Evolutionary conservation across 37 sponge, comb jelly and placozoan genomes (phyloP).

Genomic region (Geodia barretti): DNA sequence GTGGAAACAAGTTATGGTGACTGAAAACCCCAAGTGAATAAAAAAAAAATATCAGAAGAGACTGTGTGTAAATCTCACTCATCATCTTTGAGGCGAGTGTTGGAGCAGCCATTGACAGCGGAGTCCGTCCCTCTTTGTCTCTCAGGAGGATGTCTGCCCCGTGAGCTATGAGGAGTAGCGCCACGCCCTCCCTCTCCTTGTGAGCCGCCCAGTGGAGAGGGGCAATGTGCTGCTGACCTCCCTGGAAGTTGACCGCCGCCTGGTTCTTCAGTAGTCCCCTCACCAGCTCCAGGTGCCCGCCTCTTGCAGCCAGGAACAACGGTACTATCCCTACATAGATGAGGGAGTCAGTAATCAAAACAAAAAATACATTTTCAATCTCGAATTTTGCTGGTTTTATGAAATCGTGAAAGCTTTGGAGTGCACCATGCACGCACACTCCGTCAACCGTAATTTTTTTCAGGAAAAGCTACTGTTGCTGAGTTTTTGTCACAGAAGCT

Average conservation of each 20-base stretch:
- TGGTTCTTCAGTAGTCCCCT: slow-evolving; percentile 25
- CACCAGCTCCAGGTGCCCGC: slow-evolving; percentile 55
- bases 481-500: too few species aligned
- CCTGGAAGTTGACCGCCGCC: slow-evolving; percentile 28
- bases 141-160: slow-evolving; percentile 49
- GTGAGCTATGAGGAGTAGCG: slow-evolving; percentile 64
- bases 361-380: too few species aligned
- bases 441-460: too few species aligned
- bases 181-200: slow-evolving; percentile 61
- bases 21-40: too few species aligned
- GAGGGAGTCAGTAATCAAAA: background rate
- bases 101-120: slow-evolving; percentile 70
- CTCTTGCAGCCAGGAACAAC: slow-evolving; percentile 70
- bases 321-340: slow-evolving; percentile 53
- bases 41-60: too few species aligned
- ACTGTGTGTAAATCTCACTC: too few species aligned
- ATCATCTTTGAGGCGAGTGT: slow-evolving; percentile 68
- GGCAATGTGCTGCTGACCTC: slow-evolving; percentile 35
- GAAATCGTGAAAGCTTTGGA: too few species aligned
- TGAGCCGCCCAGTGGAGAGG: slow-evolving; percentile 85
- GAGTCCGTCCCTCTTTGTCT: slow-evolving; percentile 69
- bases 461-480: too few species aligned
- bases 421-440: too few species aligned
- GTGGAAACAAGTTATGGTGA: too few species aligned
- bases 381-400: too few species aligned